Percentiles rank a stretch among this genome's conserved stretches.
phyloP scores from a whole-genome alignment of 2,888 invertebrate genomes.

The Leptura quadrifasciata region DNA sequence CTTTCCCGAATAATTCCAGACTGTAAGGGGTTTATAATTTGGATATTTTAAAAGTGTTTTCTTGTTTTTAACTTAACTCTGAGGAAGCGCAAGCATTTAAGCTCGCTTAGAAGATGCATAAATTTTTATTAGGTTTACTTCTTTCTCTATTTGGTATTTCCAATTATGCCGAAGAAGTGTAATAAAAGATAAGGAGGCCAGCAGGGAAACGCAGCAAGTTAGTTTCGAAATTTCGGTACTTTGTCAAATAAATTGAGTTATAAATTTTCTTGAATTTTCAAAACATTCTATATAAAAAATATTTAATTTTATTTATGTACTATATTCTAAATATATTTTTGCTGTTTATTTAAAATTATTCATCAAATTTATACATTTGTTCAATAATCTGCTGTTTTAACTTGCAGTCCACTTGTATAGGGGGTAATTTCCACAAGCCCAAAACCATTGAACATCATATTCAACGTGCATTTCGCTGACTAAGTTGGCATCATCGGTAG shows the following conservation, averaged over 20 bases:
- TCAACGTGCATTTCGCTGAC: too few species aligned
- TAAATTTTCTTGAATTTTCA: constrained; percentile 11
- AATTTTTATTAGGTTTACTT: constrained; percentile 44
- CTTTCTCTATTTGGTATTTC: constrained; percentile 42
- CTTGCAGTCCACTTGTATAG: too few species aligned
- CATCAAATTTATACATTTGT: too few species aligned
- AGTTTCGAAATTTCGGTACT: constrained; percentile 19
- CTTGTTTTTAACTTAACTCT: constrained; percentile 44
- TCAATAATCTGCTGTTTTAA: too few species aligned
- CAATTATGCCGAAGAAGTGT: constrained; percentile 45
- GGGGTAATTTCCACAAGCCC: too few species aligned
- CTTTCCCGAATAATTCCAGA: constrained; percentile 48
- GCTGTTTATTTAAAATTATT: background rate
- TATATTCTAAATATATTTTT: background rate
- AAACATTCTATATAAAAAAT: background rate
- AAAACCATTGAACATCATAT: too few species aligned
- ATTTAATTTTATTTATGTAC: background rate
- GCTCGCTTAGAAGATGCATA: constrained; percentile 38
- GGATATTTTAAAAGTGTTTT: constrained; percentile 50
- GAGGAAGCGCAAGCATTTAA: constrained; percentile 36
- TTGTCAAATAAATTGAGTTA: constrained; percentile 17
- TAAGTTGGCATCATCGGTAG: too few species aligned
- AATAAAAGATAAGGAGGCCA: constrained; percentile 37
- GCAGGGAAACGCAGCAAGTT: constrained; percentile 12
- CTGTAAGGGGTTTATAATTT: constrained; percentile 46